Conservation (phyloP, 2,888 invertebrate genomes). For the Drosophila atroscutellata region DNA sequence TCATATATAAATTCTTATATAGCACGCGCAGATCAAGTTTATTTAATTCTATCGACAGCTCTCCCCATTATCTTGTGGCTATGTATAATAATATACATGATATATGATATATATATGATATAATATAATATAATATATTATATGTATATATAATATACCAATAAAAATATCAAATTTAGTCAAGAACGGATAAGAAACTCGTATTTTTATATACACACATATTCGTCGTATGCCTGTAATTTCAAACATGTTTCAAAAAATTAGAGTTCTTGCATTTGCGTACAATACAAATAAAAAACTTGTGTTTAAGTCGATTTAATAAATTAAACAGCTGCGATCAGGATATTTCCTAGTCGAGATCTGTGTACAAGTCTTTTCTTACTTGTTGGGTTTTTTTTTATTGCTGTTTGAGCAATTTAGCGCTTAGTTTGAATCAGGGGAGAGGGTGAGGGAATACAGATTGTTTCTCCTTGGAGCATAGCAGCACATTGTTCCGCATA, state of each 20-base stretch:
- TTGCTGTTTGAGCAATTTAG: constrained; percentile 38
- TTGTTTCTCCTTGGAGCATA: constrained; percentile 49
- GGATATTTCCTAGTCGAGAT: neutral
- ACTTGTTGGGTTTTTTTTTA: constrained; percentile 6
- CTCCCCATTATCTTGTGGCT: too few relatives aligned
- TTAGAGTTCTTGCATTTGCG: neutral
- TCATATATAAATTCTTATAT: neutral
- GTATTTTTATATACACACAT: neutral
- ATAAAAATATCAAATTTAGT: neutral
- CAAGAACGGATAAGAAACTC: neutral
- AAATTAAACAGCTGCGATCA: neutral
- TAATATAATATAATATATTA: too few relatives aligned
- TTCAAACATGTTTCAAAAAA: neutral
- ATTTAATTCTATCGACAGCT: neutral
- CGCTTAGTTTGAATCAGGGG: constrained; percentile 49
- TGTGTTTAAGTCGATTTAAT: neutral
- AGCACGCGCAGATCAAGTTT: neutral
- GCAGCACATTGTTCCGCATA: constrained; percentile 19
- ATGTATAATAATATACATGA: too few relatives aligned
- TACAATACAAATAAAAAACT: fast-evolving
- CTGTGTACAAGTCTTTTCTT: neutral
- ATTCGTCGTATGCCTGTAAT: neutral
- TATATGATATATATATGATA: too few relatives aligned
- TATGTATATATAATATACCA: too few relatives aligned
- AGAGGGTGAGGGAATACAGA: neutral